Base-by-base conservation (phyloP, 2,888 invertebrate species). In the Lasioglossum oenotherae region DNA sequence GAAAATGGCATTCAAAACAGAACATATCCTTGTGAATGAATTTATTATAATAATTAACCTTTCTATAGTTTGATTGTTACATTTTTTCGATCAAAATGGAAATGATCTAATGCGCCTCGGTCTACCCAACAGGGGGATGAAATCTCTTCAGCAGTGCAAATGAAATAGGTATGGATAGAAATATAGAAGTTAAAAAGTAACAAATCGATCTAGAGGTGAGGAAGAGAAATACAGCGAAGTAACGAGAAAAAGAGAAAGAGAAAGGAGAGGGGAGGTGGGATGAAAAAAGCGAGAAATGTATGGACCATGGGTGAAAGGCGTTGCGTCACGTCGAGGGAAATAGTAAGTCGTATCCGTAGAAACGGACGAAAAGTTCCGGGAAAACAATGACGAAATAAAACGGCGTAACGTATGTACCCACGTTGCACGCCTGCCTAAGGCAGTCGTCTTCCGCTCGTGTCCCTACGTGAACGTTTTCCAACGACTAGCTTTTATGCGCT, bases 371-470 rank as follows among this genome's bases (percentile, higher is more conserved):
- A 90, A 90, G 83, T 91, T 87, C 81, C 78, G 81, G 83, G 85
- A 84, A 90, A 90, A 90, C 90, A 91, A 91, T 90, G 91, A 90
- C 88, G 86, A 85, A 87, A 84, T 88, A 90, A 90, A 90, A 85
- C 81, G 84, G 57, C 81, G 84, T 88, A 91, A 90, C 84, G 87
- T 89, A 90, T 91, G 86, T 88, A 87, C 64, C 85, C 71, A 78
- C 53, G 81, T 77, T 85, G 80, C 84, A 67, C 77, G 76, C 74
- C 71, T 71, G 77, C 84, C 81, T 77, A 79, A 71, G 82, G 88
- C 91, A 78, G 72, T 75, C 80, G 78, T 84, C 82, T 76, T 75
- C 83, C 78, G 82, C 82, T 74, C 41, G 57, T 76, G n/a, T 53
- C 78, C 82, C 75, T 75, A 82, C 77, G 49, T 46, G 79, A 88